A percentile compares a stretch with the other conserved stretches of the same genome.
Evolutionary conservation across 2,888 invertebrate species (phyloP).

Genomic region (Machimus atricapillus): DNA sequence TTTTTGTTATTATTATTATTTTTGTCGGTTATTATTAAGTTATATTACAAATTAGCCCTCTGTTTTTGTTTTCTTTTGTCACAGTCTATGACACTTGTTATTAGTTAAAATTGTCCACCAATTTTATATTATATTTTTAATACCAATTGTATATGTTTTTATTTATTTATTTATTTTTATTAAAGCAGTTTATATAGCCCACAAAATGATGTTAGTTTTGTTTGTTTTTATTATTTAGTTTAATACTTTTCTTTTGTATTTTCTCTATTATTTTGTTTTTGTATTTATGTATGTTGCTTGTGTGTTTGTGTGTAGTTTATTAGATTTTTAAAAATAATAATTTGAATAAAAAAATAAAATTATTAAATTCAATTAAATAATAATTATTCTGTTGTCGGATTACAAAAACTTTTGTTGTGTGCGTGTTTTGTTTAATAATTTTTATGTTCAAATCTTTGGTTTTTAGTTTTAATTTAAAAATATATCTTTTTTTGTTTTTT

Average conservation of each 20-base stretch:
- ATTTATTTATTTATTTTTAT: neutral
- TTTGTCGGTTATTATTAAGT: neutral
- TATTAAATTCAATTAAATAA: no score
- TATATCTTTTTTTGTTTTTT: neutral
- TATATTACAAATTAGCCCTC: constrained; percentile 22
- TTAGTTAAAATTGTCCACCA: neutral
- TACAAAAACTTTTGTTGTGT: neutral
- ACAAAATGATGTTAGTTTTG: constrained; percentile 37
- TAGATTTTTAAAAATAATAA: no score
- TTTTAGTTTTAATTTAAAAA: neutral
- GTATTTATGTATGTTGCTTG: constrained; percentile 21
- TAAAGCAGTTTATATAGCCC: constrained; percentile 42
- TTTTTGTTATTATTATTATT: neutral
- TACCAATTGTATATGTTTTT: neutral
- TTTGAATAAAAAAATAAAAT: no score
- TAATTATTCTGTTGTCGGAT: no score
- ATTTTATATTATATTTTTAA: neutral
- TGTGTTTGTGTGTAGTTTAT: neutral
- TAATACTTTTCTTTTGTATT: neutral
- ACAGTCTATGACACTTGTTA: neutral
- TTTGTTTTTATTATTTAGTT: constrained; percentile 20
- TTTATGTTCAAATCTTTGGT: neutral
- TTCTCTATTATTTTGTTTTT: neutral
- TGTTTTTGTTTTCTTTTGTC: neutral
- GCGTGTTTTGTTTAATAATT: neutral